Evolutionary conservation across 2,113 vertebrate species (phyloP).

Genomic region (Cyphomyrus plagiostoma): DNA sequence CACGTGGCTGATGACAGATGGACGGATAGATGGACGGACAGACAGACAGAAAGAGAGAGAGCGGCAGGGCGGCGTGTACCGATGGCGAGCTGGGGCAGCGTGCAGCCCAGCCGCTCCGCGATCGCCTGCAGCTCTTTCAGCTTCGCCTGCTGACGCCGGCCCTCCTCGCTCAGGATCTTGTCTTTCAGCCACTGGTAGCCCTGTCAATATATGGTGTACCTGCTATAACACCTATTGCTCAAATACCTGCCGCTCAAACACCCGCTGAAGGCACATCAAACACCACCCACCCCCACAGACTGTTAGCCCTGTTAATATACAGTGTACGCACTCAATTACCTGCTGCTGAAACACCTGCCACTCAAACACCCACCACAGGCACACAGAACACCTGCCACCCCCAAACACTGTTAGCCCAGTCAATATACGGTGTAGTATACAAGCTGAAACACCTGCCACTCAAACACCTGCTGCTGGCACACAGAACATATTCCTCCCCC

Average conservation of each 20-base stretch:
- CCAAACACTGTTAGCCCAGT: not conserved
- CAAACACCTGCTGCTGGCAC: not conserved
- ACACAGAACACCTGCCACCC: not conserved
- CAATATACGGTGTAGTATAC: not conserved
- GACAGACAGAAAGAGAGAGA: slow-evolving; percentile 50
- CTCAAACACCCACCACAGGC: not conserved
- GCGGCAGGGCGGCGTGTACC: slow-evolving; percentile 53
- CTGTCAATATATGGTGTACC: slow-evolving; percentile 47
- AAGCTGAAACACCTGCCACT: not conserved
- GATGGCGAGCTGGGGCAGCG: slow-evolving; percentile 77
- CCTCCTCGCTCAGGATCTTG: slow-evolving; percentile 82
- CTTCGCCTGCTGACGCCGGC: slow-evolving; percentile 78
- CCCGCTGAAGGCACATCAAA: not conserved
- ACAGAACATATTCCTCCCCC: not conserved
- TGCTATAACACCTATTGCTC: slow-evolving; percentile 16
- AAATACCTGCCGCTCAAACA: not conserved
- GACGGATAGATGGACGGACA: slow-evolving; percentile 42
- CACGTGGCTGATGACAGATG: not conserved
- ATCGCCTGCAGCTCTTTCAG: slow-evolving; percentile 82
- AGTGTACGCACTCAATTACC: slow-evolving; percentile 25
- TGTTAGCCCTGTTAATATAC: slow-evolving; percentile 65
- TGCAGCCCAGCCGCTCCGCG: slow-evolving; percentile 76
- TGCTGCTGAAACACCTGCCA: not conserved
- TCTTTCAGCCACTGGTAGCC: slow-evolving; percentile 85
- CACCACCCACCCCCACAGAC: slow-evolving; percentile 33